Percentiles rank a stretch among this genome's conserved stretches.
Evolutionary conservation across 2,888 invertebrate genomes (phyloP).

Genomic region (Hirudinaria manillensis): DNA sequence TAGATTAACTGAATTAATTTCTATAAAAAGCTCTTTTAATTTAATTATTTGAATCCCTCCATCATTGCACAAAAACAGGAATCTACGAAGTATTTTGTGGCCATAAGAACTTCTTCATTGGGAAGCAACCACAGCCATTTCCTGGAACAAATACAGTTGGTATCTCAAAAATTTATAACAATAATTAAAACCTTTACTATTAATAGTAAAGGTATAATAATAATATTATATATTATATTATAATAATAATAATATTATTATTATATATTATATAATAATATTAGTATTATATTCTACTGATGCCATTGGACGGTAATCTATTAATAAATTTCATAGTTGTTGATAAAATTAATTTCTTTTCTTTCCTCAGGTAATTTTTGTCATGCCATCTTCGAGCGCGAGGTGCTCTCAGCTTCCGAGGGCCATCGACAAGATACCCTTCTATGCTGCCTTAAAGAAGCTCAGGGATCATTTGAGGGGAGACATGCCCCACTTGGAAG

Average conservation of each 20-base stretch:
- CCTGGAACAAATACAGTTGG: conserved; percentile 89
- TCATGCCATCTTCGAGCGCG: conserved; percentile 96
- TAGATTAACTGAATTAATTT: no score
- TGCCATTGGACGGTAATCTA: no score
- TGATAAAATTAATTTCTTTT: background rate
- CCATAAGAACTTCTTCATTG: conserved; percentile 92
- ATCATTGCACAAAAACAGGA: conserved; percentile 43
- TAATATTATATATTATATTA: background rate
- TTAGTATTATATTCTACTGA: background rate
- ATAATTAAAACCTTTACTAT: background rate
- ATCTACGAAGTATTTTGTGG: conserved; percentile 96
- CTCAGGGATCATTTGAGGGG: conserved; percentile 90
- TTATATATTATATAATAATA: background rate
- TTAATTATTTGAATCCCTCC: background rate
- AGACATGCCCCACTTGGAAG: conserved; percentile 53
- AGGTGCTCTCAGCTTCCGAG: conserved; percentile 93
- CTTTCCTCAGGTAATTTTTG: conserved; percentile 78
- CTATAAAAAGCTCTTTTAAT: no score
- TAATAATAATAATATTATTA: background rate
- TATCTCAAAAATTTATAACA: conserved; percentile 38
- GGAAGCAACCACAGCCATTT: conserved; percentile 84
- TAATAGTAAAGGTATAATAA: background rate
- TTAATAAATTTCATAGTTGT: no score
- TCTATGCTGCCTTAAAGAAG: conserved; percentile 88
- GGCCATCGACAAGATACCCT: conserved; percentile 94